phyloP scores from a whole-genome alignment of 2,888 invertebrate species.

The Lottia scabra region DNA sequence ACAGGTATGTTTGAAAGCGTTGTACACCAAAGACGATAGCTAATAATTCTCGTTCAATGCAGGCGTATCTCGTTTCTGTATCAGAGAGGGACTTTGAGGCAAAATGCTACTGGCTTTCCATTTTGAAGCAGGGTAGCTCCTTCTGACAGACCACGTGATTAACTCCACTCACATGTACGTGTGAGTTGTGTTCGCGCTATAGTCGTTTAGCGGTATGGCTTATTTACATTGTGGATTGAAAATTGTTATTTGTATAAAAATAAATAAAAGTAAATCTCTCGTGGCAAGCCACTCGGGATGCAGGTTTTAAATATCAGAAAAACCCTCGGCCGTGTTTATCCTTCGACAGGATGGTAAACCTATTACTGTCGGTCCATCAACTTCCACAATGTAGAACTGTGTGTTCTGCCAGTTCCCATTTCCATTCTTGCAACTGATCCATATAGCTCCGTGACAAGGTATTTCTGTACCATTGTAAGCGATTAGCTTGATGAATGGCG shows the following conservation, averaged over 20 bases:
- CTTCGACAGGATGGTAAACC: background rate
- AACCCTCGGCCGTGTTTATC: too few relatives aligned
- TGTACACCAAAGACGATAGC: constrained; percentile 29
- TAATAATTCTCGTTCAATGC: constrained; percentile 33
- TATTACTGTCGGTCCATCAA: background rate
- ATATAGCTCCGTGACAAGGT: background rate
- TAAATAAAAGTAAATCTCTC: too few relatives aligned
- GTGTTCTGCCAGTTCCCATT: background rate
- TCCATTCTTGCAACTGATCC: background rate
- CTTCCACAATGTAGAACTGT: background rate
- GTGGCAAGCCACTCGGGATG: too few relatives aligned
- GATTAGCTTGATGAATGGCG: background rate
- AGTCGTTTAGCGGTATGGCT: too few relatives aligned
- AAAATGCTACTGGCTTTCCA: constrained; percentile 24
- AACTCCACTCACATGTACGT: too few relatives aligned
- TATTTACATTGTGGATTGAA: too few relatives aligned
- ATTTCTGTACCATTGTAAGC: background rate
- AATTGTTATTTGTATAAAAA: too few relatives aligned
- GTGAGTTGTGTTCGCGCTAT: constrained; percentile 13
- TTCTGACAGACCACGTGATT: too few relatives aligned
- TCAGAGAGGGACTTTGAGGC: constrained; percentile 24
- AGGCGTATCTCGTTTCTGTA: too few relatives aligned
- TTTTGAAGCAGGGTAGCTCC: constrained; percentile 28
- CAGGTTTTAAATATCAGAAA: too few relatives aligned
- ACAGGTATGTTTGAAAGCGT: constrained; percentile 27